Conservation (phyloP, 2,888 invertebrate genomes). For the Syritta pipiens region DNA sequence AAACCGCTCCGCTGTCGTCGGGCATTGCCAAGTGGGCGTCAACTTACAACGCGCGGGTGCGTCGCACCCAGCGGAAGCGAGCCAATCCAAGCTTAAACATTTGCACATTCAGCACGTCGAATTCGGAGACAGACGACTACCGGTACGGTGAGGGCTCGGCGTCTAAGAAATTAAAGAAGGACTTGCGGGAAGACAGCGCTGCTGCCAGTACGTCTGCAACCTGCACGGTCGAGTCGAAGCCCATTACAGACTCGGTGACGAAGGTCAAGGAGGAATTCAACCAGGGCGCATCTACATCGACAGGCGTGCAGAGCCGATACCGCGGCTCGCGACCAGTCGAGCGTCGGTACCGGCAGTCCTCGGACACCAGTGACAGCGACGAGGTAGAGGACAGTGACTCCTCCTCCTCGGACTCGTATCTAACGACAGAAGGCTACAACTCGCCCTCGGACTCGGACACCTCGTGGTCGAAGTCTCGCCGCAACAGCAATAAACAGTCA, state of each 20-base stretch:
- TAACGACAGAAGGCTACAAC: constrained; percentile 21
- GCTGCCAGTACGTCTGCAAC: constrained; percentile 15
- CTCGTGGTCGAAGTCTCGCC: constrained; percentile 58
- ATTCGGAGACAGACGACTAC: constrained; percentile 34
- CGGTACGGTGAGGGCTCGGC: constrained; percentile 32
- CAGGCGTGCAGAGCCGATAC: constrained; percentile 72
- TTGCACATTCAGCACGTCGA: constrained; percentile 65
- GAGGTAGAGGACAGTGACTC: constrained; percentile 38
- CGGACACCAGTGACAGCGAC: constrained; percentile 52
- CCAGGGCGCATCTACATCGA: constrained; percentile 76
- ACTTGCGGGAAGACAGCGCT: constrained; percentile 1
- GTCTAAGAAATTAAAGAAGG: constrained; percentile 38
- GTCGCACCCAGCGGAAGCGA: constrained; percentile 41
- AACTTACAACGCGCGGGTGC: constrained; percentile 33
- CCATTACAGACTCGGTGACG: constrained; percentile 21
- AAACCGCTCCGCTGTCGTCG: constrained; percentile 32
- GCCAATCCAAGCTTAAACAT: constrained; percentile 32
- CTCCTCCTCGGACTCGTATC: constrained; percentile 14
- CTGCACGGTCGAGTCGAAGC: constrained; percentile 2
- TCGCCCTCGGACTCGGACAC: constrained; percentile 52
- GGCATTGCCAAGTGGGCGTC: constrained; percentile 60
- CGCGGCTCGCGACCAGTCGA: constrained; percentile 24
- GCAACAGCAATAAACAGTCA: constrained; percentile 60
- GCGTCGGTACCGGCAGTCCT: constrained; percentile 15
- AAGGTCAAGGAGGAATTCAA: constrained; percentile 72